Percentiles rank a stretch among this genome's conserved stretches.
Evolutionary conservation across 1,140 invertebrate genomes (phyloP).

Genomic region (Drosophila sp.): DNA sequence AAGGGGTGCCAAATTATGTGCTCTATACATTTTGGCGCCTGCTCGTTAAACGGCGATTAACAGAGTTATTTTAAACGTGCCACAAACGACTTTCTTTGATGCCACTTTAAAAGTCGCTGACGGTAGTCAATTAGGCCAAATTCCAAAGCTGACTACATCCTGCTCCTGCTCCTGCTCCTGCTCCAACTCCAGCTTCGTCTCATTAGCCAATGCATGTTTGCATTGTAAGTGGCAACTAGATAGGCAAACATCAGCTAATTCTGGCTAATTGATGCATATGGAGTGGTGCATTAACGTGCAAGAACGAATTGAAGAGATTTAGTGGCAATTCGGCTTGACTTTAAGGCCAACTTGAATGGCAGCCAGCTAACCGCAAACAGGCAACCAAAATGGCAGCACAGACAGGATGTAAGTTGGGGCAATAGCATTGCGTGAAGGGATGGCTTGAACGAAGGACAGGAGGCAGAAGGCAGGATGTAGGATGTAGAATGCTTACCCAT

Average conservation of each 20-base stretch:
- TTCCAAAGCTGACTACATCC: constrained; percentile 9
- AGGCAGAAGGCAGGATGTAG: constrained; percentile 26
- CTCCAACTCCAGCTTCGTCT: background rate
- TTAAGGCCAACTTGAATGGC: constrained; percentile 66
- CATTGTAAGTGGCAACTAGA: background rate
- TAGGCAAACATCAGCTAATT: background rate
- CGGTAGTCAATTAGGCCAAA: constrained; percentile 66
- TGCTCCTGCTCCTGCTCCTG: background rate
- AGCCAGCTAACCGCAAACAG: constrained; percentile 58
- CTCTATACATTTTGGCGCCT: constrained; percentile 49
- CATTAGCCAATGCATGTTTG: background rate
- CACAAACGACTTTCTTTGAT: constrained; percentile 62
- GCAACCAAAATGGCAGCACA: constrained; percentile 42
- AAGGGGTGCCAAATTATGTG: constrained; percentile 49
- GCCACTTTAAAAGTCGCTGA: constrained; percentile 72
- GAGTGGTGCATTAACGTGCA: constrained; percentile 6
- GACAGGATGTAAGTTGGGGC: constrained; percentile 45
- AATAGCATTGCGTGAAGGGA: constrained; percentile 50
- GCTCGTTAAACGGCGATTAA: constrained; percentile 79
- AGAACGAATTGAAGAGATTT: constrained; percentile 1
- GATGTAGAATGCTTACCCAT: constrained; percentile 45
- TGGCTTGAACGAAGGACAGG: constrained; percentile 39
- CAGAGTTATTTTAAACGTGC: constrained; percentile 56
- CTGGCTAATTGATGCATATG: constrained; percentile 26
- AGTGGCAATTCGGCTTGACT: constrained; percentile 28